phyloP scores from a whole-genome alignment of 2,888 invertebrate genomes.

The Tiphia femorata region DNA sequence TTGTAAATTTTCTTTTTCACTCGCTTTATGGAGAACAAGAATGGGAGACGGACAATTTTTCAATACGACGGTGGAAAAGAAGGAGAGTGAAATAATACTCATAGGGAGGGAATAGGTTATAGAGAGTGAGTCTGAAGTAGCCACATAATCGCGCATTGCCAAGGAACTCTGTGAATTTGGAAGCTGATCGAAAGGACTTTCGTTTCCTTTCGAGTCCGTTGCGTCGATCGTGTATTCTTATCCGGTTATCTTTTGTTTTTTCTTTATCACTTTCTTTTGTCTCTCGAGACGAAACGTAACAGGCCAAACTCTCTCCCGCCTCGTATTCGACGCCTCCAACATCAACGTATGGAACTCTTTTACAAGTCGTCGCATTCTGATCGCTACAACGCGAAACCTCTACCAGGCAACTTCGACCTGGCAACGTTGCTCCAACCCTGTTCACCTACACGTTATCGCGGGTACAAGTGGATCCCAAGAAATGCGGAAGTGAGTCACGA shows the following conservation, averaged over 20 bases:
- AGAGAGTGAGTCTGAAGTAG: background rate
- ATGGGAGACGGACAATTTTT: constrained; percentile 7
- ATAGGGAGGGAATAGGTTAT: no score
- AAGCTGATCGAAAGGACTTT: constrained; percentile 33
- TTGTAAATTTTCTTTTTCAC: constrained; percentile 10
- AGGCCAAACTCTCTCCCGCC: constrained; percentile 62
- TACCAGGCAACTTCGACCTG: no score
- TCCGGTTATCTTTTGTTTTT: constrained; percentile 17
- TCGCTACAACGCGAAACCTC: no score
- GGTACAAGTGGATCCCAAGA: no score
- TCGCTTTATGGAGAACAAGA: constrained; percentile 12
- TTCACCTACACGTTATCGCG: no score
- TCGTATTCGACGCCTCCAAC: constrained; percentile 51
- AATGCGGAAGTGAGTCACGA: no score
- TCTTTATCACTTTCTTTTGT: constrained; percentile 8
- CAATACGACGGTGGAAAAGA: constrained; percentile 1
- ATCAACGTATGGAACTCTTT: constrained; percentile 54
- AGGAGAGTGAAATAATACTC: no score
- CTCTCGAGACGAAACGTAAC: constrained; percentile 38
- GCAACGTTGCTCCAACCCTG: no score
- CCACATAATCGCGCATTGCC: constrained; percentile 15
- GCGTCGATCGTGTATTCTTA: constrained; percentile 8
- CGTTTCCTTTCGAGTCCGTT: background rate
- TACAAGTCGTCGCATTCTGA: constrained; percentile 32
- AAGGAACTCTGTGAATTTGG: constrained; percentile 51